Evolutionary conservation across 1,140 invertebrate genomes (phyloP).

Genomic region (Paraescarpia echinospica): DNA sequence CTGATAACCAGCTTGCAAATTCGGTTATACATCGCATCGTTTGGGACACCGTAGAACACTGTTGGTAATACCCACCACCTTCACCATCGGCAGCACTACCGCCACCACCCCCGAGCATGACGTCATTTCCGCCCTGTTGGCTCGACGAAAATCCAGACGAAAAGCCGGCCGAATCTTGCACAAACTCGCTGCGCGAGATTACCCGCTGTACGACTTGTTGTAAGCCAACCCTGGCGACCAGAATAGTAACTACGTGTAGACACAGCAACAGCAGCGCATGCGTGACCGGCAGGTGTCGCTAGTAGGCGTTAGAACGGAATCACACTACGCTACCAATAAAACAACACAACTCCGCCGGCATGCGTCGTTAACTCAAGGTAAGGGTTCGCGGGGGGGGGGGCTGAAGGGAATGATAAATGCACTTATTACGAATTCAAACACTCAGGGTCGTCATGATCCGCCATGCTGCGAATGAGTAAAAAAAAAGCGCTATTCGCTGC

Average conservation of each 20-base stretch:
- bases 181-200: neutral
- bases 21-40: neutral
- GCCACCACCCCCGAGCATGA: neutral
- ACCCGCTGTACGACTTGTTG: neutral
- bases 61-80: neutral
- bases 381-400: neutral
- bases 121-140: neutral
- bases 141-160: neutral
- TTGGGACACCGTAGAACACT: neutral
- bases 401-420: too few species aligned
- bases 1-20: neutral
- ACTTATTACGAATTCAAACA: neutral
- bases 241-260: slow-evolving; percentile 5
- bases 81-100: neutral
- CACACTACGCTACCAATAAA: neutral
- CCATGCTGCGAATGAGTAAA: neutral
- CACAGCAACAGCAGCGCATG: neutral
- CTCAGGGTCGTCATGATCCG: neutral
- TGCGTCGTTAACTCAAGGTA: neutral
- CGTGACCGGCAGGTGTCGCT: neutral
- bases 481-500: neutral
- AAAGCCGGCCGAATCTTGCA: neutral
- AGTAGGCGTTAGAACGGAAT: neutral
- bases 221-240: neutral
- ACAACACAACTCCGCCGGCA: neutral